These are phyloP conservation scores for Dromaius novaehollandiae DNA, from an alignment of 2,113 vertebrate genomes.

Conservation along the genomic window DNA sequence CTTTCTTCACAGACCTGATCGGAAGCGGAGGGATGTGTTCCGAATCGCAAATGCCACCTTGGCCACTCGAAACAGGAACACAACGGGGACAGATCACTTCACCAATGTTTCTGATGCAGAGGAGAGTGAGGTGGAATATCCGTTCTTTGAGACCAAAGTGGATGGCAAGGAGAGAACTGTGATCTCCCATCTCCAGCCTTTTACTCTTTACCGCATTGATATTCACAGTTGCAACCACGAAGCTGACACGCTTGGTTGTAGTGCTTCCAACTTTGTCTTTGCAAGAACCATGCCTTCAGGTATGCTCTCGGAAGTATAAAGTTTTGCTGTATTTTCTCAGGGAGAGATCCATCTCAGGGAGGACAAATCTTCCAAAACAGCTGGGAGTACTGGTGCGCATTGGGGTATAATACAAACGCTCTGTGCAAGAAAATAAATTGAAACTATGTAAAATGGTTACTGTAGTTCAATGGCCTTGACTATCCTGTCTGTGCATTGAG, in stretches of 20 bases:
- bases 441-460: background rate
- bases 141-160: constrained; percentile 88
- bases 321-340: background rate
- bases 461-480: background rate
- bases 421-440: background rate
- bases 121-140: constrained; percentile 82
- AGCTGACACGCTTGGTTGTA: constrained; percentile 87
- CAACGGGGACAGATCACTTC: constrained; percentile 56
- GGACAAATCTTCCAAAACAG: background rate
- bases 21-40: constrained; percentile 87
- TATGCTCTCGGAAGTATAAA: constrained; percentile 2
- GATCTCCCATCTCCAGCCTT: constrained; percentile 88
- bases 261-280: constrained; percentile 93
- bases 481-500: background rate
- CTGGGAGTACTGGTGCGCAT: background rate
- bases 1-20: constrained; percentile 76
- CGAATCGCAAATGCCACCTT: constrained; percentile 84
- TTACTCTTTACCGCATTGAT: constrained; percentile 95
- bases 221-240: constrained; percentile 97
- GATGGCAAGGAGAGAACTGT: constrained; percentile 85
- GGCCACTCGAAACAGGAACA: constrained; percentile 74
- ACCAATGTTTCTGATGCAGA: constrained; percentile 82
- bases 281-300: constrained; percentile 96
- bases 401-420: background rate
- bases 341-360: background rate